Percentiles rank a stretch among this genome's conserved stretches.
Evolutionary conservation across 1,140 invertebrate genomes (phyloP).

Genomic region (Halyomorpha halys): DNA sequence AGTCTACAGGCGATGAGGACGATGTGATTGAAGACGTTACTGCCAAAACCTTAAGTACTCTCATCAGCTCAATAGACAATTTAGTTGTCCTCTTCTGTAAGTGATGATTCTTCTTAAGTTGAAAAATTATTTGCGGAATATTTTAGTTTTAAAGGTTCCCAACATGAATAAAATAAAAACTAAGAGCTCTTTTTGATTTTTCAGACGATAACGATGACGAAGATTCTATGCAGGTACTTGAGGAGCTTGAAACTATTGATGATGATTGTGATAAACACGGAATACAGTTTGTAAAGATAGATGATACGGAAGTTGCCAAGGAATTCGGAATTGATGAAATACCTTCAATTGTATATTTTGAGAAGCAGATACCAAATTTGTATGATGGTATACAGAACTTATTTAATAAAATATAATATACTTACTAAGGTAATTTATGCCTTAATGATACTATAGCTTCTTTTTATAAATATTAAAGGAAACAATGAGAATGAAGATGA

Average conservation of each 20-base stretch:
- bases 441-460: slow-evolving; percentile 9
- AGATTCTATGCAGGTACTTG: slow-evolving; percentile 70
- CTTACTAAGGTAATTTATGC: neutral
- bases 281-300: slow-evolving; percentile 89
- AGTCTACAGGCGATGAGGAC: slow-evolving; percentile 83
- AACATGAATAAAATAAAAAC: neutral
- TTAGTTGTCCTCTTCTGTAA: slow-evolving; percentile 88
- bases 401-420: neutral
- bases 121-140: neutral
- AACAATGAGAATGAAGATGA: slow-evolving; percentile 84
- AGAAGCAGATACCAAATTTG: slow-evolving; percentile 83
- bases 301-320: slow-evolving; percentile 66
- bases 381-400: slow-evolving; percentile 57
- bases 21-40: slow-evolving; percentile 90
- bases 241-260: slow-evolving; percentile 82
- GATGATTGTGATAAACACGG: slow-evolving; percentile 85
- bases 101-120: slow-evolving; percentile 34
- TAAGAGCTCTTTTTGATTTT: slow-evolving; percentile 14
- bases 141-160: neutral
- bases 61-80: slow-evolving; percentile 82
- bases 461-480: slow-evolving; percentile 42
- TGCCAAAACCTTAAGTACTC: slow-evolving; percentile 70
- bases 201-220: slow-evolving; percentile 74
- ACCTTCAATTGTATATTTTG: slow-evolving; percentile 83
- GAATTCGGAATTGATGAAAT: slow-evolving; percentile 78